A percentile compares a stretch with the other conserved stretches of the same genome.
Evolutionary conservation across 2,888 invertebrate genomes (phyloP).

Genomic region (Nomada hirtipes): DNA sequence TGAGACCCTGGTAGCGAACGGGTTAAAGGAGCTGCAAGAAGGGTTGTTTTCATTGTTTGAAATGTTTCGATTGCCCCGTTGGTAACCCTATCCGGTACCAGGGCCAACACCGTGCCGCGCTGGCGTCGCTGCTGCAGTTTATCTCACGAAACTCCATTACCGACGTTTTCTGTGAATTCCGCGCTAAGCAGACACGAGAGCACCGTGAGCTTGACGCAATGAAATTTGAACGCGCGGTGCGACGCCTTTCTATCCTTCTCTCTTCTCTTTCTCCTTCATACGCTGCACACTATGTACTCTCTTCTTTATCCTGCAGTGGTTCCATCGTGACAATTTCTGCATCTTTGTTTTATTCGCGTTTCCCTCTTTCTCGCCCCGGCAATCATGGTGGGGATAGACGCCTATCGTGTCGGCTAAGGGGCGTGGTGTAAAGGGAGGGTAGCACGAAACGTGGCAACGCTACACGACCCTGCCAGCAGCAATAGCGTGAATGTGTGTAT

Average conservation of each 20-base stretch:
- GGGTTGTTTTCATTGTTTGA: slow-evolving; percentile 5
- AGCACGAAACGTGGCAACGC: slow-evolving; percentile 65
- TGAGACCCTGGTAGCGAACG: too few species aligned
- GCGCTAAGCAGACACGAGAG: slow-evolving; percentile 60
- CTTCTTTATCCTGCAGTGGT: slow-evolving; percentile 28
- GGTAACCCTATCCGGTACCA: slow-evolving; percentile 55
- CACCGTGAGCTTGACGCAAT: slow-evolving; percentile 77
- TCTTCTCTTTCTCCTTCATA: slow-evolving; percentile 1
- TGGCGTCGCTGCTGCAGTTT: slow-evolving; percentile 74
- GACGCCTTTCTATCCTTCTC: slow-evolving; percentile 47
- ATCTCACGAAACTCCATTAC: slow-evolving; percentile 82
- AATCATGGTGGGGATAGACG: slow-evolving; percentile 58
- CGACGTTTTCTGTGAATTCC: slow-evolving; percentile 78
- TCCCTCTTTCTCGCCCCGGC: slow-evolving; percentile 5
- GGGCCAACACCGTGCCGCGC: slow-evolving; percentile 37
- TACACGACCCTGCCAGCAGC: slow-evolving; percentile 54
- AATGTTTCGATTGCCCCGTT: slow-evolving; percentile 54
- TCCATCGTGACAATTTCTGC: slow-evolving; percentile 35
- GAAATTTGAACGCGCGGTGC: slow-evolving; percentile 81
- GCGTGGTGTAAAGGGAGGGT: slow-evolving; percentile 58
- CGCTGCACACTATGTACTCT: not conserved
- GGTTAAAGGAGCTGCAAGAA: not conserved
- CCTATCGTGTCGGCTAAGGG: slow-evolving; percentile 46
- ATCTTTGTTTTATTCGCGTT: slow-evolving; percentile 14
- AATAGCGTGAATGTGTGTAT: slow-evolving; percentile 54